These are phyloP conservation scores for Cyclopterus lumpus DNA, from an alignment of 2,797 vertebrate species.

Conservation along the genomic window DNA sequence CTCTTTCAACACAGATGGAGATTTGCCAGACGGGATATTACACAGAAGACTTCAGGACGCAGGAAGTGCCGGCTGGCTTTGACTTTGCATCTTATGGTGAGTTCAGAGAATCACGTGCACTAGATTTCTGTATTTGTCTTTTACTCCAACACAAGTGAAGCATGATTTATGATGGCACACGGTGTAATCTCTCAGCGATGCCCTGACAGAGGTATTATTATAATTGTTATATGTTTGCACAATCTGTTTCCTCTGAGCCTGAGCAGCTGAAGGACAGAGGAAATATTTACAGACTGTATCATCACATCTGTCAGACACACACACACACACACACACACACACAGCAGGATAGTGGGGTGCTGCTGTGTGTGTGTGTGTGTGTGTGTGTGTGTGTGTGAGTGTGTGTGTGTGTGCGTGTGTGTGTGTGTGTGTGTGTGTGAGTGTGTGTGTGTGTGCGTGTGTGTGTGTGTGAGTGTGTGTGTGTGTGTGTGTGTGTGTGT, in stretches of 20 bases:
- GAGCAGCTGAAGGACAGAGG: constrained; percentile 82
- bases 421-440: constrained; percentile 12
- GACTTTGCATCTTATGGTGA: constrained; percentile 86
- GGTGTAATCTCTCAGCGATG: constrained; percentile 3
- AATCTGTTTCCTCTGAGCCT: constrained; percentile 76
- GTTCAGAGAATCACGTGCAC: constrained; percentile 25
- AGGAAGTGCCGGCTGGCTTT: constrained; percentile 85
- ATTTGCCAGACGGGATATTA: constrained; percentile 83
- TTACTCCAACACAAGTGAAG: neutral
- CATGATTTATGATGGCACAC: neutral
- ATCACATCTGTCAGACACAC: constrained; percentile 82
- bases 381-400: constrained; percentile 1
- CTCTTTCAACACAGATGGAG: constrained; percentile 78
- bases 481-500: constrained; percentile 7
- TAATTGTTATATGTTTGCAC: constrained; percentile 39
- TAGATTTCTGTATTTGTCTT: neutral
- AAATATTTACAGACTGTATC: constrained; percentile 74
- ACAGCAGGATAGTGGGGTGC: constrained; percentile 56
- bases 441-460: constrained; percentile 20
- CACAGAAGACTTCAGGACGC: constrained; percentile 84
- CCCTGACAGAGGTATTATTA: constrained; percentile 1
- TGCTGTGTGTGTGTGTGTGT: constrained; percentile 18
- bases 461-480: constrained; percentile 17
- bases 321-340: no score
- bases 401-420: constrained; percentile 35